Evolutionary conservation across 2,888 invertebrate genomes (phyloP).

Genomic region (Oscheius sp.): DNA sequence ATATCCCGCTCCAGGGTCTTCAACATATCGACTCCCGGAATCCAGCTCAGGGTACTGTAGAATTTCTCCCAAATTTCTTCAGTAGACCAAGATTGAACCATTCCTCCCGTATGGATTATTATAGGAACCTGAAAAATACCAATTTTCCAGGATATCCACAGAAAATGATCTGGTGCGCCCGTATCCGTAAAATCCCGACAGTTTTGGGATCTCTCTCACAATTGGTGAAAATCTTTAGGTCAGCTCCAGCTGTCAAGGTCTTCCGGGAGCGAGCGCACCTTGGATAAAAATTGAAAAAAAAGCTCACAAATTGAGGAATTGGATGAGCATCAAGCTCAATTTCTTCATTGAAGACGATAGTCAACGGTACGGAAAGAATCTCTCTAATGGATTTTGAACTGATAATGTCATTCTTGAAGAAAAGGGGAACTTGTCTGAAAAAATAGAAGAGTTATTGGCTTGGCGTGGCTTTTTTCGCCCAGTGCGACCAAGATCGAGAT

Average conservation of each 20-base stretch:
- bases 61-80: slow-evolving; percentile 29
- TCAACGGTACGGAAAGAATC: slow-evolving; percentile 39
- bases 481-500: too few relatives aligned
- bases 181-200: too few relatives aligned
- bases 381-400: slow-evolving; percentile 34
- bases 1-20: slow-evolving; percentile 31
- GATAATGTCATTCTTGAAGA: slow-evolving; percentile 24
- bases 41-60: slow-evolving; percentile 26
- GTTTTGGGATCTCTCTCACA: not conserved
- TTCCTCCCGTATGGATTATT: slow-evolving; percentile 36
- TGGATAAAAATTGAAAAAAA: not conserved
- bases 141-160: too few relatives aligned
- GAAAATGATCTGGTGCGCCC: too few relatives aligned
- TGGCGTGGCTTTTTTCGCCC: too few relatives aligned
- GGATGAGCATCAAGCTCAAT: slow-evolving; percentile 57
- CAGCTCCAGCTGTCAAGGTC: not conserved
- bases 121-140: slow-evolving; percentile 41
- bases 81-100: slow-evolving; percentile 23
- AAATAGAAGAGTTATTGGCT: not conserved
- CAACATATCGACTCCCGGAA: slow-evolving; percentile 34
- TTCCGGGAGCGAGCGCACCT: too few relatives aligned
- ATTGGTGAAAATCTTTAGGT: too few relatives aligned
- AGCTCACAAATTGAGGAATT: slow-evolving; percentile 46
- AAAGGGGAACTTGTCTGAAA: slow-evolving; percentile 30
- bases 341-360: slow-evolving; percentile 49